A percentile compares a stretch with the other conserved stretches of the same genome.
phyloP scores from a whole-genome alignment of 2,113 vertebrate genomes.

The Ameiurus melas region DNA sequence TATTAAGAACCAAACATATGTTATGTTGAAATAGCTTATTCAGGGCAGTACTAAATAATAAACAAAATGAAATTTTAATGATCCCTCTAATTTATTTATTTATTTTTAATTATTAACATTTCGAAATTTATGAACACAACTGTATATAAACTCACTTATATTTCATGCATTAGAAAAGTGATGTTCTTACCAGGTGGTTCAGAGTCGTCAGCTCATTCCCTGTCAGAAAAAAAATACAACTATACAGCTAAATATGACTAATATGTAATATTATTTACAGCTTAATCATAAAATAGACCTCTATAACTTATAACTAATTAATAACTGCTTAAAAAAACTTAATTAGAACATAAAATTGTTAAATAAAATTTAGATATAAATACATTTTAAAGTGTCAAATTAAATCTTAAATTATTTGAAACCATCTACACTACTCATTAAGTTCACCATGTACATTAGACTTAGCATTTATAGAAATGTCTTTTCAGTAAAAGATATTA shows the following conservation, averaged over 20 bases:
- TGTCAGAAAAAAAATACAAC: constrained; percentile 58
- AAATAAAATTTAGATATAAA: too few relatives aligned
- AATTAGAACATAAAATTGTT: background rate
- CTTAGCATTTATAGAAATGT: background rate
- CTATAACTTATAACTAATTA: background rate
- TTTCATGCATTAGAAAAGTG: background rate
- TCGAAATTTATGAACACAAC: too few relatives aligned
- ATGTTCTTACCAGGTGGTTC: constrained; percentile 83
- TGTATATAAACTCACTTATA: background rate
- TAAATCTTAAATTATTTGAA: background rate
- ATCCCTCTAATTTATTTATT: too few relatives aligned
- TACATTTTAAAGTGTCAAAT: too few relatives aligned
- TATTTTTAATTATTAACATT: too few relatives aligned
- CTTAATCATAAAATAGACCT: background rate
- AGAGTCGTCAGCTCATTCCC: constrained; percentile 89
- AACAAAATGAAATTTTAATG: too few relatives aligned
- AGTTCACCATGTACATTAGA: background rate
- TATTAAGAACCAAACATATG: too few relatives aligned
- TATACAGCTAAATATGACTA: background rate
- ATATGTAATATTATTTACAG: background rate
- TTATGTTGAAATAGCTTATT: too few relatives aligned
- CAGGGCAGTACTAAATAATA: too few relatives aligned
- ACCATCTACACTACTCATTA: background rate
- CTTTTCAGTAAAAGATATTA: background rate
- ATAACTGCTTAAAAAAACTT: background rate